Evolutionary conservation across 2,113 vertebrate species (phyloP).

Genomic region (Monopterus albus): DNA sequence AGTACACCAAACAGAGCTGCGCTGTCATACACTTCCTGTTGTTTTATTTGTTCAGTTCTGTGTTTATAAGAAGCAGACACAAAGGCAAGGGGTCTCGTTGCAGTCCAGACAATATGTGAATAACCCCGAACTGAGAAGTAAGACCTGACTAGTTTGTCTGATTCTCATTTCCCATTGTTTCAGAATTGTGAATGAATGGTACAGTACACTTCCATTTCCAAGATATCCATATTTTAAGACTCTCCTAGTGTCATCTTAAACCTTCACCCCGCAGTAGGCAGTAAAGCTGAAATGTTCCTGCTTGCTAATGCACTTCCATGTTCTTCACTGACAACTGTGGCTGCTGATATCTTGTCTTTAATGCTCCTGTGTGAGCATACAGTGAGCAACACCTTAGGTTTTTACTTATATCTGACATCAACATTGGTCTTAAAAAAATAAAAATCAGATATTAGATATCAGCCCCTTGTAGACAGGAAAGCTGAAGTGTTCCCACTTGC

Average conservation of each 20-base stretch:
- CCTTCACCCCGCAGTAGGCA: not conserved
- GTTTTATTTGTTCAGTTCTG: slow-evolving; percentile 70
- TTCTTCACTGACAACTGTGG: slow-evolving; percentile 11
- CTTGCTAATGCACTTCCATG: slow-evolving; percentile 26
- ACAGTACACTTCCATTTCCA: too few relatives aligned
- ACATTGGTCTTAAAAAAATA: not conserved
- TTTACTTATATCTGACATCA: not conserved
- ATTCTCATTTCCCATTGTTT: not conserved
- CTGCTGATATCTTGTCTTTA: too few relatives aligned
- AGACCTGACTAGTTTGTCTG: not conserved
- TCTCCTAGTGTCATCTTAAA: slow-evolving; percentile 4
- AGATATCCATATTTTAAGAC: slow-evolving; percentile 21
- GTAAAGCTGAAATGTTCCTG: slow-evolving; percentile 19
- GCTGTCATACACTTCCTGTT: slow-evolving; percentile 81
- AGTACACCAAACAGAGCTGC: slow-evolving; percentile 71
- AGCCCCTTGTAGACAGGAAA: too few relatives aligned
- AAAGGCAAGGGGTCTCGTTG: slow-evolving; percentile 45
- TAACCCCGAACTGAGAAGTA: not conserved
- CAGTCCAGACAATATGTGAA: slow-evolving; percentile 48
- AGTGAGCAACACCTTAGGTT: not conserved
- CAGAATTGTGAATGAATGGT: not conserved
- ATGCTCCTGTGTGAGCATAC: slow-evolving; percentile 21
- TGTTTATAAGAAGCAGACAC: slow-evolving; percentile 77
- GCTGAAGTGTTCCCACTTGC: too few relatives aligned
- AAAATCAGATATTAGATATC: not conserved